Evolutionary conservation across 2,113 vertebrate genomes (phyloP), one percentile per base, ranked within the genome.

Genomic region (Xyliphius kryptos): DNA sequence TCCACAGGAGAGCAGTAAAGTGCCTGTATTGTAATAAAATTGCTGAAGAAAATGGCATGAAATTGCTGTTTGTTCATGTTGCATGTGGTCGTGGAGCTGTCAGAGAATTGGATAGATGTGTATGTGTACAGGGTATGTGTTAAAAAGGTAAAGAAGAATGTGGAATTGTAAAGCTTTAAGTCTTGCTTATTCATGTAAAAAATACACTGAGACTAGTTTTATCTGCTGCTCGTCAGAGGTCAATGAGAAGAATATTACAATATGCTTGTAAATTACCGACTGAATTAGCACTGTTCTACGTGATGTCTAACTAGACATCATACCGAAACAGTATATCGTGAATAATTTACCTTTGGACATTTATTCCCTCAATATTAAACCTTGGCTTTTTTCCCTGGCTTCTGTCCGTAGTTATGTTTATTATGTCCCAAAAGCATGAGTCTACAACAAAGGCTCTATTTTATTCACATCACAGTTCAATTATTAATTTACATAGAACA

Each of bases 1-100:
- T 73, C 68, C 61, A 61, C 58, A 26, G 53, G 46, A 32, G 62
- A 63, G 59, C 60, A 9, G 60, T 64, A 67, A 72, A 74, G 57
- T 67, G 55, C 55, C 21, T n/a, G 43, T 14, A 51, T 57, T 69
- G 63, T 63, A 63, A 66, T 51, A 63, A 66, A 66, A 71, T 52
- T 49, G 56, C 62, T 37, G 47, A n/a, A 47, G 46, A 63, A 73
- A 71, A 67, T n/a, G n/a, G n/a, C n/a, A n/a, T n/a, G 37, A 38
- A 10, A 10, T 10, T 38, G 5, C 5, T 38, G 56, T 55, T 59
- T 64, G 58, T 67, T 51, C 50, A 70, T 36, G 68, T 44, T 69
- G 57, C 60, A n/a, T n/a, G 57, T 36, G 55, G 57, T 58, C 48
- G 59, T 62, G 38, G 52, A 37, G 55, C 70, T 69, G 66, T 66